phyloP scores from a whole-genome alignment of 2,888 invertebrate species.

The Punctoribates punctum region DNA sequence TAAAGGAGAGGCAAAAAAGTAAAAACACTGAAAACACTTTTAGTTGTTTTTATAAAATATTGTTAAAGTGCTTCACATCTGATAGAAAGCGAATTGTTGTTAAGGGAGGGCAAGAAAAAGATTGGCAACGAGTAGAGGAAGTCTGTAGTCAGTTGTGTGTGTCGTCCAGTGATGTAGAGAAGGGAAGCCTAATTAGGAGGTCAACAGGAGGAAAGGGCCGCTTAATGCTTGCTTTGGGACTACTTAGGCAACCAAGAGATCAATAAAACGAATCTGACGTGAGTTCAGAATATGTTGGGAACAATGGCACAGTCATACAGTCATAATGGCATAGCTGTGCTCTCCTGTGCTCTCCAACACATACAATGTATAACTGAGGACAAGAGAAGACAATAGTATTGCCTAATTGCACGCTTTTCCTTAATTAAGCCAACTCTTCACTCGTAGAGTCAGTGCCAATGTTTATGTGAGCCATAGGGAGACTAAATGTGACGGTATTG shows the following conservation, averaged over 20 bases:
- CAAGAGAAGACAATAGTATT: slow-evolving; percentile 12
- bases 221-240: slow-evolving; percentile 38
- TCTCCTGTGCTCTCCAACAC: neutral
- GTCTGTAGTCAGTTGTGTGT: neutral
- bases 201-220: slow-evolving; percentile 34
- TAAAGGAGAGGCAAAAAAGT: slow-evolving; percentile 4
- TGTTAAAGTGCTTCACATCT: slow-evolving; percentile 20
- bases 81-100: slow-evolving; percentile 20
- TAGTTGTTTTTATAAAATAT: slow-evolving; percentile 11
- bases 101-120: neutral
- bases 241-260: slow-evolving; percentile 28
- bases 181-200: slow-evolving; percentile 32
- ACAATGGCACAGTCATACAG: slow-evolving; percentile 25
- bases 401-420: slow-evolving; percentile 28
- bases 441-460: neutral
- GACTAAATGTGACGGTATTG: neutral
- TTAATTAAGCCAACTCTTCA: slow-evolving; percentile 30
- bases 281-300: slow-evolving; percentile 4
- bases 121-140: neutral
- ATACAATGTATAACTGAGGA: neutral
- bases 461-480: slow-evolving; percentile 25
- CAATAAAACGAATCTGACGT: slow-evolving; percentile 39
- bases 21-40: slow-evolving; percentile 5
- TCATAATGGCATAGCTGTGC: slow-evolving; percentile 17
- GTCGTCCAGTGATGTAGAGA: slow-evolving; percentile 17